These are phyloP conservation scores for Macquaria ambigua DNA, from an alignment of 2,113 vertebrate genomes.

Conservation along the genomic window DNA sequence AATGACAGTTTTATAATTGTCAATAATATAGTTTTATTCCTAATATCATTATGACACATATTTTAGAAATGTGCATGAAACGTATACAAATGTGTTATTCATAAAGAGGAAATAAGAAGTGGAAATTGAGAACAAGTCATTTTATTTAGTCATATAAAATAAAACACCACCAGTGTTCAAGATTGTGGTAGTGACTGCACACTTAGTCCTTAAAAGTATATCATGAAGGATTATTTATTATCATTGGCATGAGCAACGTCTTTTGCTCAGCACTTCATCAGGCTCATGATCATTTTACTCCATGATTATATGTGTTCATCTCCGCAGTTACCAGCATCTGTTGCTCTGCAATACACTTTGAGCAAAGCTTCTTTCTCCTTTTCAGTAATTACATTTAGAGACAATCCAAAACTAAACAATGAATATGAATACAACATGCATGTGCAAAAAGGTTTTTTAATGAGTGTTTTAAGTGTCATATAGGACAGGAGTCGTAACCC, in stretches of 20 bases:
- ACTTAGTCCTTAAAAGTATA: neutral
- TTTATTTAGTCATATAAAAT: neutral
- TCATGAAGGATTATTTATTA: neutral
- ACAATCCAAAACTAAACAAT: neutral
- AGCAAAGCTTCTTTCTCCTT: neutral
- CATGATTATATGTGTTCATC: neutral
- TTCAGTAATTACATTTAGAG: neutral
- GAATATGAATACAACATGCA: neutral
- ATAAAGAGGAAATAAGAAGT: neutral
- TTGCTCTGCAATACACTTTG: neutral
- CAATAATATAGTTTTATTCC: too few species aligned
- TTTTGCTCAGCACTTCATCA: neutral
- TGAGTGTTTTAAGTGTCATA: neutral
- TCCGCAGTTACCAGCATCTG: neutral
- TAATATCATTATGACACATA: too few species aligned
- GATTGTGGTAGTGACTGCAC: neutral
- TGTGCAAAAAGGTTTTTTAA: neutral
- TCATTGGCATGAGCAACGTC: too few species aligned
- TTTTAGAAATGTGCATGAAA: neutral
- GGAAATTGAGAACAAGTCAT: neutral
- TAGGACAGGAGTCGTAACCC: neutral
- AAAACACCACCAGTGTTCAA: neutral
- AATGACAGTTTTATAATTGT: neutral
- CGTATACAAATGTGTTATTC: neutral
- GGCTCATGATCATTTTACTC: neutral